Conservation (phyloP, 2,113 vertebrate species). For the Spea bombifrons region DNA sequence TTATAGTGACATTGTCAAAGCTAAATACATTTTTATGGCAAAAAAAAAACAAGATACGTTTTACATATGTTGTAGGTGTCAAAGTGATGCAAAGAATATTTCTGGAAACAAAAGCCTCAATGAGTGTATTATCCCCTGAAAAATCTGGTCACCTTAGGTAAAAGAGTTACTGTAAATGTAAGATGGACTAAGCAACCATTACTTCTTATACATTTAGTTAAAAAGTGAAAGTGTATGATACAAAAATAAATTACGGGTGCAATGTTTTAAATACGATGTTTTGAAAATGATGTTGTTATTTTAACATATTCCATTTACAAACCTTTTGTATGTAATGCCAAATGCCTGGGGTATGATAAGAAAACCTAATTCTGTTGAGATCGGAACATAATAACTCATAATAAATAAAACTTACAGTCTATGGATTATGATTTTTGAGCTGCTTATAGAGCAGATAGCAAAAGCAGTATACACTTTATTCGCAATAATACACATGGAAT, state of each 20-base stretch:
- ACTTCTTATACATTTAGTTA: too few species aligned
- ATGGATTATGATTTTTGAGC: neutral
- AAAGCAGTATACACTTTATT: neutral
- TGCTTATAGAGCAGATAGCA: neutral
- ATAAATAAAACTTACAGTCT: neutral
- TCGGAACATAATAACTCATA: neutral
- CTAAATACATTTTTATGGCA: too few species aligned
- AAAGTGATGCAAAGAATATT: too few species aligned
- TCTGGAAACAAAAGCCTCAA: too few species aligned
- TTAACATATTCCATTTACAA: neutral
- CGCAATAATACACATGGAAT: neutral
- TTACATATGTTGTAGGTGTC: too few species aligned
- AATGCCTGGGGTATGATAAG: neutral
- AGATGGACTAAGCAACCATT: too few species aligned
- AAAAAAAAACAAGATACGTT: too few species aligned
- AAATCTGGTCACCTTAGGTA: too few species aligned
- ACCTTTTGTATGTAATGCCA: neutral
- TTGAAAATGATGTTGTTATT: neutral
- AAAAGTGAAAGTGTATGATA: too few species aligned
- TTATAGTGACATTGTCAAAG: too few species aligned
- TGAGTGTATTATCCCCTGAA: too few species aligned
- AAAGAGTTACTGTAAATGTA: too few species aligned
- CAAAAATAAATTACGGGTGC: neutral
- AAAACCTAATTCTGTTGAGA: slow-evolving; percentile 6
- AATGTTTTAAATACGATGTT: neutral